Percentiles rank a stretch among this genome's conserved stretches.
phyloP scores from a whole-genome alignment of 2,888 invertebrate species.

The Panzeria rudis region DNA sequence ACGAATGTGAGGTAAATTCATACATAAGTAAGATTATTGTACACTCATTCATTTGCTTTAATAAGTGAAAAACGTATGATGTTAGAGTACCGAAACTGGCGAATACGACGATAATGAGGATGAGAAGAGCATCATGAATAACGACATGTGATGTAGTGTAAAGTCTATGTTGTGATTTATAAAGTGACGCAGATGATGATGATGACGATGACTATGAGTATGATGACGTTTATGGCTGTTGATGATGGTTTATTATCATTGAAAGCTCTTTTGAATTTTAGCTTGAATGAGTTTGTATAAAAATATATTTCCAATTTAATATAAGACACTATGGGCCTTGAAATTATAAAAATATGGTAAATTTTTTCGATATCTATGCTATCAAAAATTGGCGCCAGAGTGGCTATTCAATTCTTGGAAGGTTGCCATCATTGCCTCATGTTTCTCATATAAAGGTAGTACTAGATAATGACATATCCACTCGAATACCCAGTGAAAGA shows the following conservation, averaged over 20 bases:
- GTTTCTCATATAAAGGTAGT: no score
- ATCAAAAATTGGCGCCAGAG: no score
- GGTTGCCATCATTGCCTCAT: no score
- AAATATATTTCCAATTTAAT: conserved; percentile 62
- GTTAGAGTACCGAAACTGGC: conserved; percentile 12
- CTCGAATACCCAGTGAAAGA: no score
- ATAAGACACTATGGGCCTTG: conserved; percentile 18
- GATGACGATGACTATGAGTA: conserved; percentile 23
- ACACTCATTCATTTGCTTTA: conserved; percentile 27
- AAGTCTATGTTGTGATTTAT: conserved; percentile 30
- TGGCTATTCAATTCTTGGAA: no score
- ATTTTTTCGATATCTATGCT: background rate
- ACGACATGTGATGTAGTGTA: conserved; percentile 21
- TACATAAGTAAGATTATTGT: conserved; percentile 1
- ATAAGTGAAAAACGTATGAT: conserved; percentile 42
- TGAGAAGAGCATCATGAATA: conserved; percentile 42
- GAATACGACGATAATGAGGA: conserved; percentile 30
- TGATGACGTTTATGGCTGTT: conserved; percentile 52
- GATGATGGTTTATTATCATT: conserved; percentile 67
- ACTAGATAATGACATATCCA: no score
- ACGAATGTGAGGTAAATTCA: background rate
- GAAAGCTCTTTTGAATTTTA: conserved; percentile 64
- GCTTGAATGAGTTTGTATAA: conserved; percentile 59
- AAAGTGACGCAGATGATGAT: conserved; percentile 34
- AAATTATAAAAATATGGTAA: no score